A percentile compares a stretch with the other conserved stretches of the same genome.
phyloP scores from a whole-genome alignment of 2,113 vertebrate species.

The human region GRCh38 chr13:62955501-62956000 shows the following conservation, averaged over 20 bases:
- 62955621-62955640: background rate
- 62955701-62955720: background rate
- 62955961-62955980: background rate
- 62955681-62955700: background rate
- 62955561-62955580: background rate
- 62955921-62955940: background rate
- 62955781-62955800: background rate
- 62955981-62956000: background rate
- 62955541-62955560: background rate
- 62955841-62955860: background rate
- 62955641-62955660: background rate
- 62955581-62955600: background rate
- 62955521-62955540: background rate
- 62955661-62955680: background rate
- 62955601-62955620: background rate
- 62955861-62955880: background rate
- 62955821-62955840: background rate
- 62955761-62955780: background rate
- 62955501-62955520: background rate
- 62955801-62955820: background rate
- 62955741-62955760: background rate
- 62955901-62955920: background rate
- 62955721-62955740: background rate
- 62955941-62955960: background rate
- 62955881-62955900: background rate